phyloP scores from a whole-genome alignment of 1,140 invertebrate genomes.

The Pinna nobilis region DNA sequence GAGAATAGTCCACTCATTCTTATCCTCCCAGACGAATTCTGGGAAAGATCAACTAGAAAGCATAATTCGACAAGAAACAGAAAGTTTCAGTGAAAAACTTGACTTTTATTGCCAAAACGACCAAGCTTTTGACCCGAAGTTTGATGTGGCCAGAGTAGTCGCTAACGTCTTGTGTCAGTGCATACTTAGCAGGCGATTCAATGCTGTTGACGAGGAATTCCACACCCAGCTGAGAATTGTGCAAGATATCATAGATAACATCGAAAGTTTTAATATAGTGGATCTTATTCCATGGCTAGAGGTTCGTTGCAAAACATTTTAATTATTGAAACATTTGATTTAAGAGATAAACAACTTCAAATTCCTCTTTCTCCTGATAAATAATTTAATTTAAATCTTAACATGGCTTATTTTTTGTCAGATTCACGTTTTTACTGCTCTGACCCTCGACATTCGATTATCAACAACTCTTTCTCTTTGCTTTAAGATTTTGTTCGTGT shows the following conservation, averaged over 20 bases:
- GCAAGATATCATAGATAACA: constrained; percentile 51
- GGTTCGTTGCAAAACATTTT: constrained; percentile 32
- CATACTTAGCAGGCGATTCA: constrained; percentile 41
- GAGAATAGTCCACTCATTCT: constrained; percentile 43
- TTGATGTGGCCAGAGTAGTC: constrained; percentile 42
- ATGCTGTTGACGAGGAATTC: constrained; percentile 43
- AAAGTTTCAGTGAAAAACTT: constrained; percentile 39
- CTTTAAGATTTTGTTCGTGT: too few species aligned
- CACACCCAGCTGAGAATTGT: constrained; percentile 41
- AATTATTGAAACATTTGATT: too few species aligned
- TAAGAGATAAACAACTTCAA: too few species aligned
- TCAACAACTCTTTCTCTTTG: too few species aligned
- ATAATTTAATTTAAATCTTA: too few species aligned
- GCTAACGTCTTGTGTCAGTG: constrained; percentile 49
- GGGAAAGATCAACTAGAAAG: constrained; percentile 28
- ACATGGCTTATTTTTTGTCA: too few species aligned
- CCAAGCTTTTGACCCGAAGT: constrained; percentile 42
- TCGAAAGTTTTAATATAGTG: constrained; percentile 51
- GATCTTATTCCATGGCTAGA: constrained; percentile 48
- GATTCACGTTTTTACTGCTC: too few species aligned
- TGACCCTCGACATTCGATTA: too few species aligned
- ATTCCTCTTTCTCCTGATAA: too few species aligned
- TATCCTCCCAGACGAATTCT: constrained; percentile 40
- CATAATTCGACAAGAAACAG: constrained; percentile 38
- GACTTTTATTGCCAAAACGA: background rate